Conservation (phyloP, 2,888 invertebrate genomes). For the Melanostoma mellinum region DNA sequence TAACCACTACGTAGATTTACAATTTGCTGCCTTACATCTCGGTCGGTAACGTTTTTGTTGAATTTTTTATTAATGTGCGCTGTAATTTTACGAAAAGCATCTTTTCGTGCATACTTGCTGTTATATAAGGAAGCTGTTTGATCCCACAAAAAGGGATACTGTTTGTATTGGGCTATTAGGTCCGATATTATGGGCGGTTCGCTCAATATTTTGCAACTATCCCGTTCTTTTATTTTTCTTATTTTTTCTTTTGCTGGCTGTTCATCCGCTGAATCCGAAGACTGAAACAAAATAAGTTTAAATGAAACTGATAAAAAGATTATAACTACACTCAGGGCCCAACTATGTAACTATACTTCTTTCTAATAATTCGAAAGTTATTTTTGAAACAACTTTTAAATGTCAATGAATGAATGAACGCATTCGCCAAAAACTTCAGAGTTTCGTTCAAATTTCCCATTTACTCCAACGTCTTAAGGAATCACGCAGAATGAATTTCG, state of each 20-base stretch:
- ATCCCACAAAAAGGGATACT: slow-evolving; percentile 52
- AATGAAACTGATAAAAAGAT: neutral
- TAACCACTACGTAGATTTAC: slow-evolving; percentile 45
- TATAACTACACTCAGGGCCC: neutral
- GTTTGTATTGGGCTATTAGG: slow-evolving; percentile 52
- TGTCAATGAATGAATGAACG: too few relatives aligned
- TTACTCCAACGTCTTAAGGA: too few relatives aligned
- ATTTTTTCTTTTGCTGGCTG: neutral
- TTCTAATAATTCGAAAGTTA: too few relatives aligned
- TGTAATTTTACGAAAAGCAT: slow-evolving; percentile 41
- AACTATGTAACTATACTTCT: too few relatives aligned
- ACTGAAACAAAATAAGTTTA: slow-evolving; percentile 18
- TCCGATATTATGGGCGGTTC: slow-evolving; percentile 46
- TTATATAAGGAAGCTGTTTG: slow-evolving; percentile 30
- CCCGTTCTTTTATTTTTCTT: slow-evolving; percentile 14
- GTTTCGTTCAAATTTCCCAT: too few relatives aligned
- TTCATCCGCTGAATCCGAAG: slow-evolving; percentile 26
- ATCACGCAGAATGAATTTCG: too few relatives aligned
- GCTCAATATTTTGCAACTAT: slow-evolving; percentile 30
- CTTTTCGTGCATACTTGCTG: slow-evolving; percentile 48
- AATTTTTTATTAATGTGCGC: slow-evolving; percentile 34
- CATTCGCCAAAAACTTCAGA: too few relatives aligned
- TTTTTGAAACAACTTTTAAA: too few relatives aligned
- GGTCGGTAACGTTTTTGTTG: slow-evolving; percentile 43
- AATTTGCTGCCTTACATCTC: slow-evolving; percentile 47